These are phyloP conservation scores for Dryobotodes eremita DNA, from an alignment of 2,888 invertebrate genomes.

Conservation along the genomic window DNA sequence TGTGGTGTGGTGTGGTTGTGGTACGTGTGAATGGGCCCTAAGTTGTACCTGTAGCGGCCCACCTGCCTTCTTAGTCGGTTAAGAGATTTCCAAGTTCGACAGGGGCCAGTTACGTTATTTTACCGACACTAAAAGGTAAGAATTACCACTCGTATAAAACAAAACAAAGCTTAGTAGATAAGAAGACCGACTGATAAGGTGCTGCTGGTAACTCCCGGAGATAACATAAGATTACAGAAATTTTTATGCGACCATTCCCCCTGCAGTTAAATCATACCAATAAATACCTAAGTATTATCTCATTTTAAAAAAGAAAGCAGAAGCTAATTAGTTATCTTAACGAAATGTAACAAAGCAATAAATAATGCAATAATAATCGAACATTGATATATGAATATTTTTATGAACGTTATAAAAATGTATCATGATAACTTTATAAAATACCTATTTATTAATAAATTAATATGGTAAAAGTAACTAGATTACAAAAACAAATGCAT, in stretches of 20 bases:
- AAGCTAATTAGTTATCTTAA: conserved; percentile 11
- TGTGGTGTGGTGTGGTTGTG: no score
- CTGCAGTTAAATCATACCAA: background rate
- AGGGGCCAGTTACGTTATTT: background rate
- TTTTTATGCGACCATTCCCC: background rate
- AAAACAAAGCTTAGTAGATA: background rate
- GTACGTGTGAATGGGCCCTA: no score
- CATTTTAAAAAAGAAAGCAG: background rate
- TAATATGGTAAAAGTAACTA: background rate
- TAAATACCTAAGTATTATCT: background rate
- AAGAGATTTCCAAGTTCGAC: background rate
- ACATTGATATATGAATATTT: background rate
- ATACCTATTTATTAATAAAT: background rate
- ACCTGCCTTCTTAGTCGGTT: background rate
- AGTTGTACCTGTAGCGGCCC: no score
- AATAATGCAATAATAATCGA: background rate
- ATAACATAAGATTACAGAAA: background rate
- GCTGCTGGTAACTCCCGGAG: background rate
- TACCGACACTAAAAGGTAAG: conserved; percentile 13
- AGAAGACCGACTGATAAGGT: conserved; percentile 1
- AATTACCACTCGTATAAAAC: conserved; percentile 15
- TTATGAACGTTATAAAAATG: background rate
- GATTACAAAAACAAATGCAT: background rate
- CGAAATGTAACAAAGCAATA: background rate
- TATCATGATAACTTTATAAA: background rate